Conservation (phyloP, 2,797 vertebrate species). For the Gephyroberyx darwinii region DNA sequence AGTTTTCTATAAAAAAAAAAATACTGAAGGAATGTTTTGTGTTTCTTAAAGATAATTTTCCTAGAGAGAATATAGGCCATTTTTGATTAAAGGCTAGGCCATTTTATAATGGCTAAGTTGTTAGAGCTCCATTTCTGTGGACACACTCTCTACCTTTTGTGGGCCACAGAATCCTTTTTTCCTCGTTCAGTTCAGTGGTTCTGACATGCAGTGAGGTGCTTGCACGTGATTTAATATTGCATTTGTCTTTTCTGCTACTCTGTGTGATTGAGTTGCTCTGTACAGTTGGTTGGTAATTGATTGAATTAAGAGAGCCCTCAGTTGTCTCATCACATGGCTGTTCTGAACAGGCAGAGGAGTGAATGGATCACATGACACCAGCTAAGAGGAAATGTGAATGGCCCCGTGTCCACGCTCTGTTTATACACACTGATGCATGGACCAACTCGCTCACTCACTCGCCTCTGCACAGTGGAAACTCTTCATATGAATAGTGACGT, state of each 20-base stretch:
- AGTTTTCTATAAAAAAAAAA: too few species aligned
- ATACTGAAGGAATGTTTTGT: too few species aligned
- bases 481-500: slow-evolving; percentile 8
- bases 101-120: neutral
- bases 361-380: slow-evolving; percentile 40
- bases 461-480: slow-evolving; percentile 3
- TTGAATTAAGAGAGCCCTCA: slow-evolving; percentile 32
- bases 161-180: neutral
- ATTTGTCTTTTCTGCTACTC: neutral
- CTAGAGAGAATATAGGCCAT: too few species aligned
- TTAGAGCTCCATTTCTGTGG: neutral
- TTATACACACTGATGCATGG: slow-evolving; percentile 14
- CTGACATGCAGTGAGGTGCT: slow-evolving; percentile 6
- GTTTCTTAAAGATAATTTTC: too few species aligned
- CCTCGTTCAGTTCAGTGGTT: neutral
- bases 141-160: neutral
- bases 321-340: slow-evolving; percentile 32
- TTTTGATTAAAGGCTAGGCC: too few species aligned
- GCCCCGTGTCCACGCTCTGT: slow-evolving; percentile 3
- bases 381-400: slow-evolving; percentile 43
- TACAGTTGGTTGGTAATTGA: slow-evolving; percentile 35
- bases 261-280: slow-evolving; percentile 2
- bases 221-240: neutral
- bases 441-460: slow-evolving; percentile 1
- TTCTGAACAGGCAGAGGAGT: slow-evolving; percentile 45